These are phyloP conservation scores for Dissostichus mawsoni DNA, from an alignment of 2,113 vertebrate genomes.

Conservation along the genomic window DNA sequence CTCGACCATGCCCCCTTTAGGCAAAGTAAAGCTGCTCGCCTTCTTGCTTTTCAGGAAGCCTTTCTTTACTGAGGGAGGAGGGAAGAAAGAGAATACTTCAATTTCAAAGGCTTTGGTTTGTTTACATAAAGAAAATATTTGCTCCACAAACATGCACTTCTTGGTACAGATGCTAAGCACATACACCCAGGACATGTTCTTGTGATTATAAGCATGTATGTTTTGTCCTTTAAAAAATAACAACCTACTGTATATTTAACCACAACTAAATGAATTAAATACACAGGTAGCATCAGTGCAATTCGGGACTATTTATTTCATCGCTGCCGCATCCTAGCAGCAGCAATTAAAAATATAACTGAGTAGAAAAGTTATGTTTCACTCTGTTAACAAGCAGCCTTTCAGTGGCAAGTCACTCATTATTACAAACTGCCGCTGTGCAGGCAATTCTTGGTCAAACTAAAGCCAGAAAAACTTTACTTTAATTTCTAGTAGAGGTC, in stretches of 20 bases:
- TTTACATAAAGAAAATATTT: background rate
- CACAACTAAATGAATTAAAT: background rate
- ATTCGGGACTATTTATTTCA: background rate
- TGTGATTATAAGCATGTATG: background rate
- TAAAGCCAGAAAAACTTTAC: background rate
- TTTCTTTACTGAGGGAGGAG: conserved; percentile 86
- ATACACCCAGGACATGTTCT: background rate
- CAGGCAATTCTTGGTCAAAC: conserved; percentile 5
- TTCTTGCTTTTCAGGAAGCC: conserved; percentile 90
- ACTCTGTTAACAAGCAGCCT: conserved; percentile 18
- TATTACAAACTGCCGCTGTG: conserved; percentile 30
- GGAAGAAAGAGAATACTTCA: background rate
- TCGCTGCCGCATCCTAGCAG: background rate
- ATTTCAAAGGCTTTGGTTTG: background rate
- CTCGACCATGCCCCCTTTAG: conserved; percentile 93
- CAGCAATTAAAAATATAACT: too few species aligned
- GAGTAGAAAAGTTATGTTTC: conserved; percentile 5
- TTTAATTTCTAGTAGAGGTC: background rate
- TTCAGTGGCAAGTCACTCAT: conserved; percentile 29
- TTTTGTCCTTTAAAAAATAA: too few species aligned
- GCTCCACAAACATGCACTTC: background rate
- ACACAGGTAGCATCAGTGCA: too few species aligned
- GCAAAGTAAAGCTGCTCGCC: conserved; percentile 81
- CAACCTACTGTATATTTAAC: background rate
- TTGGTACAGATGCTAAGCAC: background rate